phyloP scores from a whole-genome alignment of 2,113 vertebrate species.

The Ophiodon elongatus region DNA sequence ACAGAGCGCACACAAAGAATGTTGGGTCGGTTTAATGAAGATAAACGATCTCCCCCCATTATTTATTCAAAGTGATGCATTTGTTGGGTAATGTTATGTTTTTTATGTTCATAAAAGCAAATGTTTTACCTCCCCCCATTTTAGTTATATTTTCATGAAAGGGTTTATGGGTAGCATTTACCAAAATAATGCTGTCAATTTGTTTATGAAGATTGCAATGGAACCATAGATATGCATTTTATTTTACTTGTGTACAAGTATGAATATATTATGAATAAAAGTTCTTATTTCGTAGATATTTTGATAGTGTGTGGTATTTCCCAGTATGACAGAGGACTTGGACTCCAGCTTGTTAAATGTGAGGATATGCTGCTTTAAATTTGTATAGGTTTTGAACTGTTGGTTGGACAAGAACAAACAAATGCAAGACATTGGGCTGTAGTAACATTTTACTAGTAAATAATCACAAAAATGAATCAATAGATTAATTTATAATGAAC shows the following conservation, averaged over 20 bases:
- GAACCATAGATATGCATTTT: slow-evolving; percentile 98
- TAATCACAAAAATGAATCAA: neutral
- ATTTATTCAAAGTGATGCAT: slow-evolving; percentile 88
- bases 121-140: slow-evolving; percentile 79
- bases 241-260: slow-evolving; percentile 99
- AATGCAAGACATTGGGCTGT: neutral
- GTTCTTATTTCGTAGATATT: slow-evolving; percentile 84
- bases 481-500: neutral
- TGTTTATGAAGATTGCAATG: slow-evolving; percentile 89
- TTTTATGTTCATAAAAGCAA: slow-evolving; percentile 86
- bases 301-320: slow-evolving; percentile 56
- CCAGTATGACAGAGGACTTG: neutral
- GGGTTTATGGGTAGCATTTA: slow-evolving; percentile 89
- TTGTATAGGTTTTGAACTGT: neutral
- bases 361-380: neutral
- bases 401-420: neutral
- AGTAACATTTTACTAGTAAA: neutral
- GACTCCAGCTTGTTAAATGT: neutral
- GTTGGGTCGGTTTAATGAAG: slow-evolving; percentile 76
- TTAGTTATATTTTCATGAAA: slow-evolving; percentile 85
- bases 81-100: slow-evolving; percentile 87
- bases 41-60: slow-evolving; percentile 72
- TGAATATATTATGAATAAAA: slow-evolving; percentile 93
- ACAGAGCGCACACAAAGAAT: slow-evolving; percentile 81
- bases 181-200: slow-evolving; percentile 89